Evolutionary conservation across 2,888 invertebrate species (phyloP).

Genomic region (Conomelus anceps): DNA sequence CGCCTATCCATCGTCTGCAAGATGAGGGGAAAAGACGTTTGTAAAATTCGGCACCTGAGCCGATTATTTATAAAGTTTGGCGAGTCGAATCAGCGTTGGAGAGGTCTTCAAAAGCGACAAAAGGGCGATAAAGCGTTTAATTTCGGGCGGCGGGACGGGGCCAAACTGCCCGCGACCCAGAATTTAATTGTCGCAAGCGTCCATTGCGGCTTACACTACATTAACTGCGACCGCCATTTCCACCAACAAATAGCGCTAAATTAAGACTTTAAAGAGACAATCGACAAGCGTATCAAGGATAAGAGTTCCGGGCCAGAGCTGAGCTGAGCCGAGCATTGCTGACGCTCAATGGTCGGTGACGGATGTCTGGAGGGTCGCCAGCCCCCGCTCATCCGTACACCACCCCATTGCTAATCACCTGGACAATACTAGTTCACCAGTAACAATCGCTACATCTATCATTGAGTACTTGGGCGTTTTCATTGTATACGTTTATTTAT

Average conservation of each 20-base stretch:
- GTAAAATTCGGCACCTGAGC: neutral
- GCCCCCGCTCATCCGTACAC: neutral
- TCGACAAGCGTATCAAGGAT: neutral
- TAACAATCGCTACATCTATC: neutral
- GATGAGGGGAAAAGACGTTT: neutral
- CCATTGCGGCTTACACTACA: slow-evolving; percentile 1
- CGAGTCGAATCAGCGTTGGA: neutral
- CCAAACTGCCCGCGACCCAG: neutral
- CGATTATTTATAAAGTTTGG: neutral
- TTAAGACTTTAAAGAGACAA: neutral
- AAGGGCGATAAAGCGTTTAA: neutral
- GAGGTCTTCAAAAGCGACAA: neutral
- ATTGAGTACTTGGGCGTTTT: neutral
- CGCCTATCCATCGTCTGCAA: neutral
- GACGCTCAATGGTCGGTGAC: neutral
- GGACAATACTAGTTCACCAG: neutral
- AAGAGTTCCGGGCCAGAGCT: neutral
- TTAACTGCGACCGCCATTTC: neutral
- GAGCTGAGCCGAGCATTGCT: neutral
- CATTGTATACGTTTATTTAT: neutral
- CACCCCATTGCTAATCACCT: neutral
- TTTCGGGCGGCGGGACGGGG: too few species aligned
- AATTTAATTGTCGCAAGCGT: neutral
- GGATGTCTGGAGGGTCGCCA: neutral
- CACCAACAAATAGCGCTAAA: neutral